phyloP scores from a whole-genome alignment of 2,888 invertebrate species.

The Harmothoe impar region DNA sequence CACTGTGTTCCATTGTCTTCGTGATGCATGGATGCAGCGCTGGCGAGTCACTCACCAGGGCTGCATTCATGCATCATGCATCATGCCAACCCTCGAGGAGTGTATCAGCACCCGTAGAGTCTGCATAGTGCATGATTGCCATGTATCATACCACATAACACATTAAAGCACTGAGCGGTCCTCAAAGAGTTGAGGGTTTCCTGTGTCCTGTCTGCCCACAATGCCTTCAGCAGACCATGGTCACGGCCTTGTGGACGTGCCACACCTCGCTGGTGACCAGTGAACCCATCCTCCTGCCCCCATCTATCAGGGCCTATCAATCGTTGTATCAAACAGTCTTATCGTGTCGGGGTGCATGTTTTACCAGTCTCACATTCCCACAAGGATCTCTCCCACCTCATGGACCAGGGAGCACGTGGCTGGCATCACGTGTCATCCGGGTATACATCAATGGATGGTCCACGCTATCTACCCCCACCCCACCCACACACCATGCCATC shows the following conservation, averaged over 20 bases:
- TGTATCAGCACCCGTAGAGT: no score
- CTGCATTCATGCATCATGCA: no score
- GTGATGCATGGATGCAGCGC: no score
- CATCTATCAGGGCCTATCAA: slow-evolving; percentile 52
- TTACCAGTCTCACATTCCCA: not conserved
- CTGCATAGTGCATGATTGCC: no score
- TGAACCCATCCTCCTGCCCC: not conserved
- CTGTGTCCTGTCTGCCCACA: not conserved
- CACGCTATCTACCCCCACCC: not conserved
- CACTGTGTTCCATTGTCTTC: no score
- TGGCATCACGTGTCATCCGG: not conserved
- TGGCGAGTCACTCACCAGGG: no score
- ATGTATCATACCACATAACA: no score
- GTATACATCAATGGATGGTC: not conserved
- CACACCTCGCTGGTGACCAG: not conserved
- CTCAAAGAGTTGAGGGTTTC: no score
- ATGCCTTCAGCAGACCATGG: not conserved
- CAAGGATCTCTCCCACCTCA: slow-evolving; percentile 13
- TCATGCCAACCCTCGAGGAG: no score
- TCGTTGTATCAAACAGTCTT: not conserved
- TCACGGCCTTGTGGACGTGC: not conserved
- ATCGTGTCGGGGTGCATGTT: not conserved
- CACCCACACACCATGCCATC: not conserved
- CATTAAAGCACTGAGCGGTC: no score
- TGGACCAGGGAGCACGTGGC: not conserved